Evolutionary conservation across 2,113 vertebrate species (phyloP), one percentile per base, ranked within the genome.

Genomic region (Serinus canaria): DNA sequence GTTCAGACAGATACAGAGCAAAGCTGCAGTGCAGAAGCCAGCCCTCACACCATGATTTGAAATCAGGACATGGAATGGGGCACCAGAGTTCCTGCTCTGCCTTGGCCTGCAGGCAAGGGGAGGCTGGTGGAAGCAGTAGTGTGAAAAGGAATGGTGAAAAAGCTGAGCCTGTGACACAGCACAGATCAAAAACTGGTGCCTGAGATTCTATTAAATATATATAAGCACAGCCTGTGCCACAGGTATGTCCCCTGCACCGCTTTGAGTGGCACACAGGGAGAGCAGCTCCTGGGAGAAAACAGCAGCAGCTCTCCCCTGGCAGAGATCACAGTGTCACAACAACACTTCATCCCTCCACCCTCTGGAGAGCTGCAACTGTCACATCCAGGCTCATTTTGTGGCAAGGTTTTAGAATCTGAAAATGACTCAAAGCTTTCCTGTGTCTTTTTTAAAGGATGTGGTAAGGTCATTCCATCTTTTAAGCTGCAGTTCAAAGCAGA

Each of bases 201-300:
- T 46, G 41, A 50, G 60, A 82, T 37, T 10, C 33, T 28, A 15
- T 68, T 52, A 66, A 82, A 74, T 39, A 46, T 8, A 27, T 2
- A 18, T 10, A 22, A 83, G 19, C 37, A 86, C 33, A 78, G 66
- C 18, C 55, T 70, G 56, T 25, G 67, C 47, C 75, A 75, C 35
- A 60, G 58, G 53, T 53, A 3, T 8, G n/a, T 43, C n/a, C 62
- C 15, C 35, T 69, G 28, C 49, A 50, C 5, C 19, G 3, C 52
- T 53, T 1, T 2, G 44, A 67, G 76, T 0, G 6, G 39, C 52
- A 46, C 80, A 41, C 0, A 1, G 63, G 79, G 44, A 80, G 28
- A 86, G 21, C 13, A 4, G 1, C n/a, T 33, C 47, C 56, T 7
- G 47, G 43, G n/a, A 46, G 15, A n/a, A 10, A 56, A 8, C 22